Evolutionary conservation across 2,888 invertebrate genomes (phyloP).

Genomic region (Phorcus lineatus): DNA sequence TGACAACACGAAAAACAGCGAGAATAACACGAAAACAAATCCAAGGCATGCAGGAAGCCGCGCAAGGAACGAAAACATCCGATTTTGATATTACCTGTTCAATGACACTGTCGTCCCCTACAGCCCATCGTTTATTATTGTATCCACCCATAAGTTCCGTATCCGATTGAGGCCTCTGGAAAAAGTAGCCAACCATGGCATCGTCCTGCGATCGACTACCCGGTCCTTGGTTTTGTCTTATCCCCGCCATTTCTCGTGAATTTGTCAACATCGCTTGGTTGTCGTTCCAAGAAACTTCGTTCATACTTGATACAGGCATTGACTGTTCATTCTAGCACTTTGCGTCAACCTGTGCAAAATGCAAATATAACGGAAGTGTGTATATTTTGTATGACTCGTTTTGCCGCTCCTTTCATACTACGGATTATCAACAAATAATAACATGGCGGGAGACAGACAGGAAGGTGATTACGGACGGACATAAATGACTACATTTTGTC

Average conservation of each 20-base stretch:
- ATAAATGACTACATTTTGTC: not conserved
- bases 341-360: slow-evolving; percentile 41
- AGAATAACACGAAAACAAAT: slow-evolving; percentile 9
- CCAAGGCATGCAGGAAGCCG: slow-evolving; percentile 15
- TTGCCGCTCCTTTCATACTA: slow-evolving; percentile 15
- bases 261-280: slow-evolving; percentile 64
- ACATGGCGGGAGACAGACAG: slow-evolving; percentile 40
- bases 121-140: slow-evolving; percentile 83
- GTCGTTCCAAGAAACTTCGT: slow-evolving; percentile 73
- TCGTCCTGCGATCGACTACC: slow-evolving; percentile 84
- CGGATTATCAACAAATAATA: slow-evolving; percentile 34
- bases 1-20: not conserved
- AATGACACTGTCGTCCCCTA: slow-evolving; percentile 90
- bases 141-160: slow-evolving; percentile 81
- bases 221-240: slow-evolving; percentile 56
- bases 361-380: slow-evolving; percentile 31
- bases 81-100: slow-evolving; percentile 75
- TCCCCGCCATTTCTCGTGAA: slow-evolving; percentile 63
- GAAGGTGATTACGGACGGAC: slow-evolving; percentile 19
- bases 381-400: slow-evolving; percentile 5
- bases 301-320: slow-evolving; percentile 72
- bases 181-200: slow-evolving; percentile 94
- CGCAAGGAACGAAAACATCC: slow-evolving; percentile 1
- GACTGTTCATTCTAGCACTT: slow-evolving; percentile 58
- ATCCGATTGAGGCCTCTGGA: slow-evolving; percentile 88